Conservation (phyloP, 1,140 invertebrate genomes). For the Drosophila punjabiensis region DNA sequence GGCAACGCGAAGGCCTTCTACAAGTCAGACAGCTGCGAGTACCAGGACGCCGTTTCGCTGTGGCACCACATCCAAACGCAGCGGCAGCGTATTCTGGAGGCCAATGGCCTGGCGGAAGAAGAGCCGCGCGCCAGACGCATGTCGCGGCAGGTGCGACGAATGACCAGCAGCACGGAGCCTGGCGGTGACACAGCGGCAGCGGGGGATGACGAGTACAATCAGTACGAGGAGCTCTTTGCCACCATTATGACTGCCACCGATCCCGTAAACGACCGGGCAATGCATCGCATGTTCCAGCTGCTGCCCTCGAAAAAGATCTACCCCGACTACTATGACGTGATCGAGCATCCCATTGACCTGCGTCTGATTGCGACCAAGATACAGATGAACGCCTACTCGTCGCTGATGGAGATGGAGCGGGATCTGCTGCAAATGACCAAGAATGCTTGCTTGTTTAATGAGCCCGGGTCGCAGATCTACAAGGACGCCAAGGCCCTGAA, state of each 20-base stretch:
- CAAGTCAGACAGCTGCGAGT: conserved; percentile 93
- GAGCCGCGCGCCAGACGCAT: conserved; percentile 70
- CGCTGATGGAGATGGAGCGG: conserved; percentile 93
- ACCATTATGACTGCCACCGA: conserved; percentile 92
- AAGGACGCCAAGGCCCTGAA: conserved; percentile 97
- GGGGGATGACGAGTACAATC: conserved; percentile 89
- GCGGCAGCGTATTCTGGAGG: conserved; percentile 86
- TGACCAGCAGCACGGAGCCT: conserved; percentile 85
- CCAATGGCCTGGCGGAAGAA: conserved; percentile 73
- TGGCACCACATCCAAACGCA: conserved; percentile 92
- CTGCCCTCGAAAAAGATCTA: conserved; percentile 96
- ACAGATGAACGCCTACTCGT: conserved; percentile 92
- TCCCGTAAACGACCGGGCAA: conserved; percentile 91
- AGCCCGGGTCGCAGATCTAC: conserved; percentile 98
- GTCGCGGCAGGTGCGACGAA: conserved; percentile 68
- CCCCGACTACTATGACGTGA: conserved; percentile 98
- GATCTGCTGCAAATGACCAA: conserved; percentile 96
- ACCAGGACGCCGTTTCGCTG: conserved; percentile 96
- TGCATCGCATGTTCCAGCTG: conserved; percentile 95
- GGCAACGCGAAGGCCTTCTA: conserved; percentile 98
- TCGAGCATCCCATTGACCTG: conserved; percentile 97
- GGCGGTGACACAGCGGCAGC: conserved; percentile 88
- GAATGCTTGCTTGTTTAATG: conserved; percentile 98
- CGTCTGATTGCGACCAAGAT: conserved; percentile 97
- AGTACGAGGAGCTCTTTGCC: conserved; percentile 92